Percentiles rank a stretch among this genome's conserved stretches.
Evolutionary conservation across 2,888 invertebrate genomes (phyloP).

Genomic region (Tupiocoris notatus): DNA sequence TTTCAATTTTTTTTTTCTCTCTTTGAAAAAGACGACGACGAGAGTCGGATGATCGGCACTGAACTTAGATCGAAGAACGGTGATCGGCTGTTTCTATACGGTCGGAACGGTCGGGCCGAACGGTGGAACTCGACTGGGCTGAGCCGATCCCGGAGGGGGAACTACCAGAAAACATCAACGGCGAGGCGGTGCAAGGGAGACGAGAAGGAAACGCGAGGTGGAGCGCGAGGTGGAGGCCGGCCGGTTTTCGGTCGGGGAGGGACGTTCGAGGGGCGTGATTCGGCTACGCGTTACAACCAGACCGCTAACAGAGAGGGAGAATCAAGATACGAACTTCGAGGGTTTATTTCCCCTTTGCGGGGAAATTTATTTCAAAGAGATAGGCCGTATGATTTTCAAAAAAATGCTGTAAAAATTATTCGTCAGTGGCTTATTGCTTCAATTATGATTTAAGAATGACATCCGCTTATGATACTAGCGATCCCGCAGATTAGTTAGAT

Average conservation of each 20-base stretch:
- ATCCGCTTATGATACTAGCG: no score
- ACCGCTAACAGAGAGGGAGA: neutral
- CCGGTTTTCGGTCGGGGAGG: neutral
- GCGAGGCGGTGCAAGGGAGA: neutral
- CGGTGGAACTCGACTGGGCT: neutral
- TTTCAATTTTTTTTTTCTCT: no score
- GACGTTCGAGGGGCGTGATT: neutral
- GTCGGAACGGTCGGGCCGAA: neutral
- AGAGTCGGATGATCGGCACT: neutral
- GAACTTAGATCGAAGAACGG: neutral
- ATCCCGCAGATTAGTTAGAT: no score
- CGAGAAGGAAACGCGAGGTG: neutral
- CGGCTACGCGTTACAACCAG: neutral
- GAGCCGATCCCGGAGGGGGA: neutral
- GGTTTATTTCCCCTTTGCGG: neutral
- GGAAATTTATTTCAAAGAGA: neutral
- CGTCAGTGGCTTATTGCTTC: no score
- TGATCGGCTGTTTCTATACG: neutral
- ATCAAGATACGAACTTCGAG: neutral
- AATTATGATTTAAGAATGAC: no score
- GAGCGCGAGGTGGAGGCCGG: neutral
- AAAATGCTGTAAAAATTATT: no score
- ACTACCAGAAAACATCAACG: neutral
- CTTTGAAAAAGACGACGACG: neutral
- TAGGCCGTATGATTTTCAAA: no score